Evolutionary conservation across 2,113 vertebrate genomes (phyloP).

Genomic region (Anseranas semipalmata): DNA sequence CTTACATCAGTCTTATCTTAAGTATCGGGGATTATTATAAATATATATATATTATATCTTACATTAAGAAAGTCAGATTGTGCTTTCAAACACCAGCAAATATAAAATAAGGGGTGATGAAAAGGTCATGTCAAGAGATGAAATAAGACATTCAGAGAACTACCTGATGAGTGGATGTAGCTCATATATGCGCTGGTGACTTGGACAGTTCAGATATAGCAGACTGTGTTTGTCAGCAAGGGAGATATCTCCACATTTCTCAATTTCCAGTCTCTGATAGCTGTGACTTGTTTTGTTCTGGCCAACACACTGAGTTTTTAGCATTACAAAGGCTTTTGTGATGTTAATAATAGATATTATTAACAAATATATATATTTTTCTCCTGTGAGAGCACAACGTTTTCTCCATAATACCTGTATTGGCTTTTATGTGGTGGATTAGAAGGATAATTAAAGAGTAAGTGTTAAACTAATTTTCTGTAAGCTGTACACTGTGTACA

Average conservation of each 20-base stretch:
- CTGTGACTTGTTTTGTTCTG: neutral
- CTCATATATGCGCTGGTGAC: neutral
- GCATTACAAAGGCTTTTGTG: neutral
- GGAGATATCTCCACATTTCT: neutral
- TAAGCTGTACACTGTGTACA: neutral
- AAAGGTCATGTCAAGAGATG: neutral
- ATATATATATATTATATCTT: too few species aligned
- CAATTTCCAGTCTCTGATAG: neutral
- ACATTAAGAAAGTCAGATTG: neutral
- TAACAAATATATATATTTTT: neutral
- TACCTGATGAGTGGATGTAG: neutral
- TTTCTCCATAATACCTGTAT: neutral
- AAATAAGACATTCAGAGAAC: neutral
- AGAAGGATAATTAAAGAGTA: neutral
- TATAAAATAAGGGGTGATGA: neutral
- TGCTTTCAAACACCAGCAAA: neutral
- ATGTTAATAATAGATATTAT: neutral
- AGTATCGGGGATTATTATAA: neutral
- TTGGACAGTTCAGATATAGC: neutral
- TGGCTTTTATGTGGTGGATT: neutral
- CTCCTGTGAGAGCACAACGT: neutral
- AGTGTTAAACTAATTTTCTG: neutral
- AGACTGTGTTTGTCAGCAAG: neutral
- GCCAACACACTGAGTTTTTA: neutral
- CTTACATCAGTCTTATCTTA: neutral